These are phyloP conservation scores for Anisognathus igniventris DNA, from an alignment of 2,797 vertebrate species.

Conservation along the genomic window DNA sequence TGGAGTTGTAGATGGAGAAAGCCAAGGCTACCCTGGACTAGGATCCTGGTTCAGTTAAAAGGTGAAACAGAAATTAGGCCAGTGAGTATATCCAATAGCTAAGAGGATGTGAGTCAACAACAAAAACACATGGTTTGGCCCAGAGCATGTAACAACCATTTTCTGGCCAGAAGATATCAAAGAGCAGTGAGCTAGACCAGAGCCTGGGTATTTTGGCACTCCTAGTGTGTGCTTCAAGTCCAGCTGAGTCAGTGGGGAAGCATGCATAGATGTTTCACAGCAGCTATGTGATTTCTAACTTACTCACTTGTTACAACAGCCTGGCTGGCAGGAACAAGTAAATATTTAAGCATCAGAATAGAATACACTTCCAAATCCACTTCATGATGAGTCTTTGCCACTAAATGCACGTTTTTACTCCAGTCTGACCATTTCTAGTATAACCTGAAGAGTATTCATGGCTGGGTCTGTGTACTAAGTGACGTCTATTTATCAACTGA, in stretches of 20 bases:
- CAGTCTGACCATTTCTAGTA: neutral
- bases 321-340: neutral
- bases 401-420: neutral
- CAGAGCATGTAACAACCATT: neutral
- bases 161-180: conserved; percentile 31
- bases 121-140: neutral
- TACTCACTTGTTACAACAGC: neutral
- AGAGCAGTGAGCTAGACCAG: neutral
- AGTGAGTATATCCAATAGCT: neutral
- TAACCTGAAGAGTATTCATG: neutral
- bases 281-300: neutral
- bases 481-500: neutral
- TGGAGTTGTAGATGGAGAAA: neutral
- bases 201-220: neutral
- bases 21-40: neutral
- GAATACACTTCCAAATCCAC: neutral
- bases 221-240: neutral
- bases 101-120: conserved; percentile 22
- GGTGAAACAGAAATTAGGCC: conserved; percentile 1
- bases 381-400: neutral
- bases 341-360: neutral
- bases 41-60: neutral
- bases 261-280: conserved; percentile 22
- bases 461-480: neutral
- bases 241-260: conserved; percentile 32